Conservation (phyloP, 2,113 vertebrate genomes). For the Oreocharis arfaki region DNA sequence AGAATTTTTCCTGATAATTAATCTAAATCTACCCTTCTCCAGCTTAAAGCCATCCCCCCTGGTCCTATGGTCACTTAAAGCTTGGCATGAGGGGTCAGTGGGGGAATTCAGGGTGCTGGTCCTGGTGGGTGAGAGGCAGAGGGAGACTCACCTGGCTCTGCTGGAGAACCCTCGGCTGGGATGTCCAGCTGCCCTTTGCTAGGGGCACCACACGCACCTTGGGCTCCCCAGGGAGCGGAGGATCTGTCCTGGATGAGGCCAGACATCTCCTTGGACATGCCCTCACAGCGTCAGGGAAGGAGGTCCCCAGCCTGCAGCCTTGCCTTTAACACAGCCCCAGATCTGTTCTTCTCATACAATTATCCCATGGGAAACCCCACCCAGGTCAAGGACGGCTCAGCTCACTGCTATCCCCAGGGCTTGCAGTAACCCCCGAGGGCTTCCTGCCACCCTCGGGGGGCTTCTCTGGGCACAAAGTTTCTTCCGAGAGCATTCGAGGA, state of each 20-base stretch:
- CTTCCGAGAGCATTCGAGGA: neutral
- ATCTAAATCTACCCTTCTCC: neutral
- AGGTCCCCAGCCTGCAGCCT: neutral
- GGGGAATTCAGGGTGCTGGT: neutral
- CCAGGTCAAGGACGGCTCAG: neutral
- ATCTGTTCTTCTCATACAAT: neutral
- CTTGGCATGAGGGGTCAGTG: fast-evolving
- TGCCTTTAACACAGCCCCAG: neutral
- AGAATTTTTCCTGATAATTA: neutral
- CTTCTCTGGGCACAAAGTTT: neutral
- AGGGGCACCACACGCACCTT: fast-evolving
- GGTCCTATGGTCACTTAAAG: fast-evolving
- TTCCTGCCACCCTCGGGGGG: neutral
- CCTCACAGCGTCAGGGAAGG: fast-evolving
- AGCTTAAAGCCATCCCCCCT: neutral
- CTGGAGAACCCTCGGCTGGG: fast-evolving
- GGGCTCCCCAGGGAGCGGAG: neutral
- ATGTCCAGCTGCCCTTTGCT: fast-evolving
- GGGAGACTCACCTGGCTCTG: neutral
- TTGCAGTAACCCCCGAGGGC: neutral
- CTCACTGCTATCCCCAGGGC: neutral
- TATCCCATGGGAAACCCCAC: neutral
- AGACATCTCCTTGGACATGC: neutral
- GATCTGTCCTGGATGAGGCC: neutral
- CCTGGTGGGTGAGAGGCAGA: neutral